These are phyloP conservation scores for Heterodera carotae DNA, from an alignment of 1,140 invertebrate species.

Conservation along the genomic window DNA sequence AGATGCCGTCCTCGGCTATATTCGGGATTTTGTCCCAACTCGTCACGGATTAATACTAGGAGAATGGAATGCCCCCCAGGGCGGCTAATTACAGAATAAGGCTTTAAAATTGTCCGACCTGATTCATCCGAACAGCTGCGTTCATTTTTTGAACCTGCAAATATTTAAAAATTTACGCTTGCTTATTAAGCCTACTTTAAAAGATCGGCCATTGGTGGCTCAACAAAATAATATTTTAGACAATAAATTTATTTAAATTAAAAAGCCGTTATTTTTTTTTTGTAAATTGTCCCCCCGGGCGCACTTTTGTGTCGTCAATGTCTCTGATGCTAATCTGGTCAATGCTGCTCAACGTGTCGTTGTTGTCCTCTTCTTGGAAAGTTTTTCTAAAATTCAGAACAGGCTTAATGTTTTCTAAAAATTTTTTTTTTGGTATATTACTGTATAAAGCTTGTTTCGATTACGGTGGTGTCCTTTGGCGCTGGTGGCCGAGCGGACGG, in stretches of 20 bases:
- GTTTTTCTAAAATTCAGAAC: slow-evolving; percentile 24
- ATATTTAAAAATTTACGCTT: neutral
- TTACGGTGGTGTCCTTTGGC: slow-evolving; percentile 42
- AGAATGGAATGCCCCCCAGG: no score
- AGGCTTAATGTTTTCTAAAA: neutral
- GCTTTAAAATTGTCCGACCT: slow-evolving; percentile 68
- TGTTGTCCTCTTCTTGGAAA: slow-evolving; percentile 40
- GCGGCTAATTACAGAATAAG: no score
- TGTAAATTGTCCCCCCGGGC: neutral
- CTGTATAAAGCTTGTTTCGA: slow-evolving; percentile 54
- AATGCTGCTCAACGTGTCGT: slow-evolving; percentile 51
- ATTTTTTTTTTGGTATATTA: slow-evolving; percentile 3
- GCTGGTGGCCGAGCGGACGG: slow-evolving; percentile 23
- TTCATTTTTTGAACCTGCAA: slow-evolving; percentile 78
- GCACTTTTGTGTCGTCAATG: slow-evolving; percentile 52
- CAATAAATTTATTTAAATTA: no score
- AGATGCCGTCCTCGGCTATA: no score
- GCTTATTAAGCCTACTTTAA: slow-evolving; percentile 12
- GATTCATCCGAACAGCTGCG: slow-evolving; percentile 95
- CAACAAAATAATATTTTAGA: neutral
- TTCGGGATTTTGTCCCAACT: no score
- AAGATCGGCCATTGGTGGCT: no score
- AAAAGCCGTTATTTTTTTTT: neutral
- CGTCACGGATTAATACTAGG: no score
- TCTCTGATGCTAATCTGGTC: slow-evolving; percentile 52